These are phyloP conservation scores for Eidolon helvum DNA, from an alignment of 2,113 vertebrate species.

Conservation along the genomic window DNA sequence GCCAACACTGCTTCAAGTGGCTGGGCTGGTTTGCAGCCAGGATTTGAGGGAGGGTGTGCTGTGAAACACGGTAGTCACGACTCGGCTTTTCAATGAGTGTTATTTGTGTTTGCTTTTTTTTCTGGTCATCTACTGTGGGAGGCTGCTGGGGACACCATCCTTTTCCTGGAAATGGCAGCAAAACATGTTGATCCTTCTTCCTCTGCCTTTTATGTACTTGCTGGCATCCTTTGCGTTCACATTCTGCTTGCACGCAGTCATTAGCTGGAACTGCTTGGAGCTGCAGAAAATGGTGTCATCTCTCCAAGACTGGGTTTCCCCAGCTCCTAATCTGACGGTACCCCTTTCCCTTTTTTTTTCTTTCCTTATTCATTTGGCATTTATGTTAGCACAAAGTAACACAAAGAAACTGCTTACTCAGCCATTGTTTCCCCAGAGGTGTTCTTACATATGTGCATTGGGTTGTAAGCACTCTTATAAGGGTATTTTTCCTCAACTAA, in stretches of 20 bases:
- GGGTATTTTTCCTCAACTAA: background rate
- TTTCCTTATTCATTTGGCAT: conserved; percentile 3
- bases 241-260: conserved; percentile 44
- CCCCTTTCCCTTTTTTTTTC: background rate
- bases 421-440: background rate
- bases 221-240: conserved; percentile 50
- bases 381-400: conserved; percentile 44
- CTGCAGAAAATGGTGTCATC: conserved; percentile 16
- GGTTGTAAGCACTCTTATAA: background rate
- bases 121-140: conserved; percentile 53
- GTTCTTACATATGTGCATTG: background rate
- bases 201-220: conserved; percentile 54
- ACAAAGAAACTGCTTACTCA: background rate
- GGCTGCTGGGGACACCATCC: conserved; percentile 59
- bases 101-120: conserved; percentile 47
- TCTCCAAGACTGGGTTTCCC: conserved; percentile 60
- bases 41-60: conserved; percentile 47
- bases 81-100: conserved; percentile 23
- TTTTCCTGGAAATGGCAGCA: conserved; percentile 69
- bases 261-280: conserved; percentile 45
- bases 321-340: background rate
- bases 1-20: conserved; percentile 67
- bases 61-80: conserved; percentile 62
- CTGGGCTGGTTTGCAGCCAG: conserved; percentile 64
- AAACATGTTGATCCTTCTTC: conserved; percentile 51